These are phyloP conservation scores for Lamprologus callipterus DNA, from an alignment of 2,113 vertebrate genomes.

Conservation along the genomic window DNA sequence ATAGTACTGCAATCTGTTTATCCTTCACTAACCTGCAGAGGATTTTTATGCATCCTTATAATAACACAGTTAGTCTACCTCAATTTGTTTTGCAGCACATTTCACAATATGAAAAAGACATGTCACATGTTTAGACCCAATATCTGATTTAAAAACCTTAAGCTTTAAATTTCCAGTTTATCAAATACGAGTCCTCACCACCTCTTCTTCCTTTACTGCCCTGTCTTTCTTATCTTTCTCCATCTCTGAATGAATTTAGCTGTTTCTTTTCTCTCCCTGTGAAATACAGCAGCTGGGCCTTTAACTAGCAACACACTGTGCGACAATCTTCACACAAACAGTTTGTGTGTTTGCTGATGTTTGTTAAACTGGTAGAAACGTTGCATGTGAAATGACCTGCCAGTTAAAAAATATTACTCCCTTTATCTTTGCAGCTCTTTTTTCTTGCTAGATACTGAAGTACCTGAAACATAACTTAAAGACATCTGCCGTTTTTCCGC, in stretches of 20 bases:
- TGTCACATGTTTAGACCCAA: neutral
- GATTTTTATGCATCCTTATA: neutral
- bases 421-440: neutral
- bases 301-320: neutral
- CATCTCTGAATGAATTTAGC: neutral
- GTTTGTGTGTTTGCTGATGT: neutral
- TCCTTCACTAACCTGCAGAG: neutral
- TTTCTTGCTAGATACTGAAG: neutral
- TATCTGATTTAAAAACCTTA: neutral
- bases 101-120: neutral
- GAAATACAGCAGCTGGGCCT: neutral
- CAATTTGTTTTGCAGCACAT: neutral
- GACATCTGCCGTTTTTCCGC: neutral
- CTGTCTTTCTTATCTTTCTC: neutral
- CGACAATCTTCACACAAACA: neutral
- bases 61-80: neutral
- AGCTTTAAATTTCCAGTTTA: neutral
- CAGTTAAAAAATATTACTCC: neutral
- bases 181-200: neutral
- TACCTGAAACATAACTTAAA: neutral
- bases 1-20: neutral
- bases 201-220: neutral
- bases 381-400: neutral
- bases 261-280: neutral
- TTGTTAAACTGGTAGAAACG: neutral